These are phyloP conservation scores for Micronycteris hirsuta DNA, from an alignment of 2,113 vertebrate species.

Conservation along the genomic window DNA sequence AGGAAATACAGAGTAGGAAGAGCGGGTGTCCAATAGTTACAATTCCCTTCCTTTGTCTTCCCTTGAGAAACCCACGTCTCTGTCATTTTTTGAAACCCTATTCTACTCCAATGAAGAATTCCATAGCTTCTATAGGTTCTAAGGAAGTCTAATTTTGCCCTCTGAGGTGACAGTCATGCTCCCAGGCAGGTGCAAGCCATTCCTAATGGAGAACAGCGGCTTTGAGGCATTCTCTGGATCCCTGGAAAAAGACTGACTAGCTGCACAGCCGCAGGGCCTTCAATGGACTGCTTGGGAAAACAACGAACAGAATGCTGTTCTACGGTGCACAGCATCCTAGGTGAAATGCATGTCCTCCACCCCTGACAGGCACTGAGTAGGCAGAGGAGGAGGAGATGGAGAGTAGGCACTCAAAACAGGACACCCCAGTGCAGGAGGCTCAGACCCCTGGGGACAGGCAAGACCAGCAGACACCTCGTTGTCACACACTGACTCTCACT, in stretches of 20 bases:
- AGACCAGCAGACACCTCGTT: not conserved
- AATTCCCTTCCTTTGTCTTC: not conserved
- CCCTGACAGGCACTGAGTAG: not conserved
- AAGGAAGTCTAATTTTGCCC: not conserved
- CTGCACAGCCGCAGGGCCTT: not conserved
- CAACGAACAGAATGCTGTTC: not conserved
- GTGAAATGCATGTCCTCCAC: rapidly evolving
- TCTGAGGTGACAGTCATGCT: not conserved
- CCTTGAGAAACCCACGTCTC: not conserved
- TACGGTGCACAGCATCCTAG: not conserved
- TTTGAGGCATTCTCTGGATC: not conserved
- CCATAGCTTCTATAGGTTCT: not conserved
- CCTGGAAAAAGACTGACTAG: not conserved
- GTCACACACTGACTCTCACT: rapidly evolving
- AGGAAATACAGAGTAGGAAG: not conserved
- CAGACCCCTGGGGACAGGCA: rapidly evolving
- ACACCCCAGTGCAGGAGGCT: not conserved
- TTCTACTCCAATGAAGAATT: not conserved
- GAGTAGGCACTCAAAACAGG: not conserved
- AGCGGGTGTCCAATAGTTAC: not conserved
- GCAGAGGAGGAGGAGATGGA: not conserved
- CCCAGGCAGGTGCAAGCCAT: not conserved
- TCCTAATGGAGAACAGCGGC: not conserved
- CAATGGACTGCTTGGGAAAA: not conserved
- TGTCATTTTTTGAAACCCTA: not conserved